phyloP scores from a whole-genome alignment of 2,113 vertebrate genomes.

The Micronisus gabar region DNA sequence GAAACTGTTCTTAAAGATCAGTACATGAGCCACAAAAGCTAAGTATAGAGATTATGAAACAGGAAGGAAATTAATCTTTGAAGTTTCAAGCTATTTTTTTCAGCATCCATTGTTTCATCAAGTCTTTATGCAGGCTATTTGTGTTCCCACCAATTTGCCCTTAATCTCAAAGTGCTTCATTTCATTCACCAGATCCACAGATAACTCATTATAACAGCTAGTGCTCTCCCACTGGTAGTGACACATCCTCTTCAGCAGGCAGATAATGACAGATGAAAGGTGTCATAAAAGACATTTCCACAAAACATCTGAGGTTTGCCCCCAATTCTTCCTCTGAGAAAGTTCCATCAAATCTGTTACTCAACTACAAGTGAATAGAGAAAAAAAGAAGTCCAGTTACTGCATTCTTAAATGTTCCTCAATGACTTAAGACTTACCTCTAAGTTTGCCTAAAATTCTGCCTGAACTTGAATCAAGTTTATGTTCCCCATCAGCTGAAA shows the following conservation, averaged over 20 bases:
- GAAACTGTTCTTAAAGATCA: background rate
- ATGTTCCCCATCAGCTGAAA: constrained; percentile 80
- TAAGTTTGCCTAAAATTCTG: constrained; percentile 89
- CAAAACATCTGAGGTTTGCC: background rate
- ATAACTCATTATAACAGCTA: background rate
- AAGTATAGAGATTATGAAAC: background rate
- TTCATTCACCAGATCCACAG: background rate
- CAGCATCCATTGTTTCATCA: background rate
- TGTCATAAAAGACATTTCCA: background rate
- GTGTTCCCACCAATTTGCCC: background rate
- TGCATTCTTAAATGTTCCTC: background rate
- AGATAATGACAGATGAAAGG: constrained; percentile 6
- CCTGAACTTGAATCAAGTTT: constrained; percentile 85
- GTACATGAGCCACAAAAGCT: background rate
- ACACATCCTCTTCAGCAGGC: background rate
- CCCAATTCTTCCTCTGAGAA: background rate
- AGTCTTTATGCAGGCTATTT: background rate
- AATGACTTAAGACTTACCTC: constrained; percentile 75
- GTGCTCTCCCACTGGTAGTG: background rate
- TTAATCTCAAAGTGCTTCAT: background rate
- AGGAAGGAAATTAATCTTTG: background rate
- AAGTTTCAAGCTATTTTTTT: background rate
- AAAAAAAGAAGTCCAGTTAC: background rate
- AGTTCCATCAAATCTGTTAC: background rate
- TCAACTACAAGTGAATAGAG: background rate